These are phyloP conservation scores for Carcina quercana DNA, from an alignment of 2,888 invertebrate species.

Conservation along the genomic window DNA sequence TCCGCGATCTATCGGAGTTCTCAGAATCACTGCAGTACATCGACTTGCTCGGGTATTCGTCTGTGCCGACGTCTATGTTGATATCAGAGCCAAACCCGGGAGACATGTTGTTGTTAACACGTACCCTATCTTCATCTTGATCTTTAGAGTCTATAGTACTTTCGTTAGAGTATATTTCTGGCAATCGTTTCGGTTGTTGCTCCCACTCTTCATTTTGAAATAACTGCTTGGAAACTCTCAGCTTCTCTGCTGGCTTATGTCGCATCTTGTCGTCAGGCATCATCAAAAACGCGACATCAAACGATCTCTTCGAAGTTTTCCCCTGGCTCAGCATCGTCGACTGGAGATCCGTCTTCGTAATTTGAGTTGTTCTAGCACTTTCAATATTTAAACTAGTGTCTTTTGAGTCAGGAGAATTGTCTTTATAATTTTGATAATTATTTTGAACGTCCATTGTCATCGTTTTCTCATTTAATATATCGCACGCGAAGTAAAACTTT, in stretches of 20 bases:
- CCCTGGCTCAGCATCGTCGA: slow-evolving; percentile 43
- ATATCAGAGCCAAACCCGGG: slow-evolving; percentile 65
- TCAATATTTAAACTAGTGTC: slow-evolving; percentile 58
- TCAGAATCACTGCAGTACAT: slow-evolving; percentile 69
- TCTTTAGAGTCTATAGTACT: slow-evolving; percentile 50
- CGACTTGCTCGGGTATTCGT: slow-evolving; percentile 64
- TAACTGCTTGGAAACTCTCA: slow-evolving; percentile 66
- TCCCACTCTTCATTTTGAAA: slow-evolving; percentile 67
- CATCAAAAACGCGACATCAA: slow-evolving; percentile 93
- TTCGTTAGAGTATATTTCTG: slow-evolving; percentile 56
- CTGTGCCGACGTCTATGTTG: slow-evolving; percentile 69
- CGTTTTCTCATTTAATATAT: slow-evolving; percentile 58
- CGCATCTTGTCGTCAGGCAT: slow-evolving; percentile 89
- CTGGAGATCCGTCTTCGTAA: slow-evolving; percentile 51
- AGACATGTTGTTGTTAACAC: slow-evolving; percentile 61
- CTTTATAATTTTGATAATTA: slow-evolving; percentile 65
- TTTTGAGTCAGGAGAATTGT: slow-evolving; percentile 62
- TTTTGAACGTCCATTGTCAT: slow-evolving; percentile 83
- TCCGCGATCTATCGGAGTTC: slow-evolving; percentile 62
- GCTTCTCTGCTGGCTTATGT: slow-evolving; percentile 74
- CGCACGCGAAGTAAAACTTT: slow-evolving; percentile 59
- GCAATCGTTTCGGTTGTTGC: slow-evolving; percentile 50
- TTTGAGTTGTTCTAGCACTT: slow-evolving; percentile 66
- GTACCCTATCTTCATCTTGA: slow-evolving; percentile 55
- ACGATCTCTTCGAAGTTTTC: slow-evolving; percentile 82